Percentiles rank a stretch among this genome's conserved stretches.
Evolutionary conservation across 64 coral and sea anemone genomes (phyloP).

Genomic region (Acropora yongei): DNA sequence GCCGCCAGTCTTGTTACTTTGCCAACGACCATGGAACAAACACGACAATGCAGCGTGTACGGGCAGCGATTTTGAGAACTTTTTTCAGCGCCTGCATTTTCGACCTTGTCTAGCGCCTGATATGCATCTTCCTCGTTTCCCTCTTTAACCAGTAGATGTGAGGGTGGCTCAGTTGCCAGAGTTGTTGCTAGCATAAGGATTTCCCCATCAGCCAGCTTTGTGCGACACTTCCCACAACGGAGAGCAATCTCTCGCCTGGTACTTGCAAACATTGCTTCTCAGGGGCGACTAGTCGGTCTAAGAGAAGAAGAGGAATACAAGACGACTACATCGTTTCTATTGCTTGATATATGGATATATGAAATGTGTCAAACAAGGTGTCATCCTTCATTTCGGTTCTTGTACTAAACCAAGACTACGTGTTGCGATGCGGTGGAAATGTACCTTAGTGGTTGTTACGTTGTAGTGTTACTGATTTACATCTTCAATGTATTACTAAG

Average conservation of each 20-base stretch:
- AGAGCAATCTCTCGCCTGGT: background rate
- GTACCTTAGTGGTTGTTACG: too few relatives aligned
- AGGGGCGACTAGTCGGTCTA: background rate
- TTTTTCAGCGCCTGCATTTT: constrained; percentile 35
- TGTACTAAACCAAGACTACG: too few relatives aligned
- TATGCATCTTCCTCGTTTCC: constrained; percentile 18
- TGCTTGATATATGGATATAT: too few relatives aligned
- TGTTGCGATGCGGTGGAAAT: too few relatives aligned
- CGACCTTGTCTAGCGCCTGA: constrained; percentile 36
- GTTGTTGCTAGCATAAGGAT: constrained; percentile 42
- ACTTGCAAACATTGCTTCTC: background rate
- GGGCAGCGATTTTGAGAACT: constrained; percentile 41
- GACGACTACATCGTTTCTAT: too few relatives aligned
- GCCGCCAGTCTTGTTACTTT: constrained; percentile 37
- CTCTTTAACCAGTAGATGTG: constrained; percentile 51
- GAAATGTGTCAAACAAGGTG: too few relatives aligned
- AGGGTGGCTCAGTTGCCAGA: constrained; percentile 39
- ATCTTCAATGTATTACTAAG: too few relatives aligned
- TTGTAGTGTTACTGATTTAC: too few relatives aligned
- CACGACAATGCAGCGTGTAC: constrained; percentile 59
- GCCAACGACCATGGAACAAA: constrained; percentile 38
- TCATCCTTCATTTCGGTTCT: too few relatives aligned
- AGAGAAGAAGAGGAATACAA: background rate
- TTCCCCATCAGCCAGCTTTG: constrained; percentile 41
- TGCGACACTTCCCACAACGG: constrained; percentile 24